Evolutionary conservation across 2,113 vertebrate species (phyloP).

Genomic region (Proterorhinus semilunaris): DNA sequence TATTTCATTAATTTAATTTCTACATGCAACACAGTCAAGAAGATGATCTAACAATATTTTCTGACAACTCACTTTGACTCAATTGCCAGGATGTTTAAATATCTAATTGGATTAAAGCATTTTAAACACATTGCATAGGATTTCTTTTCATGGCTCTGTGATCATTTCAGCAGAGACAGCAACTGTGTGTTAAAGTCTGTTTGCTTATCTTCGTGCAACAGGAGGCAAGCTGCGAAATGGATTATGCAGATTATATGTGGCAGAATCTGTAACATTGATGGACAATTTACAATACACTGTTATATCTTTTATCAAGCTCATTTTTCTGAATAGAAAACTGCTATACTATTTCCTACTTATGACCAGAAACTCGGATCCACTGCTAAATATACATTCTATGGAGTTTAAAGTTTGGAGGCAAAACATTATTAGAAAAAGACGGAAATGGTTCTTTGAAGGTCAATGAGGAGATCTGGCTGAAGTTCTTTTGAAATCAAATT

Average conservation of each 20-base stretch:
- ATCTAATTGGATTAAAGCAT: neutral
- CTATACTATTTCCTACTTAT: neutral
- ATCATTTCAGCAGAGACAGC: neutral
- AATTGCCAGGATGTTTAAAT: neutral
- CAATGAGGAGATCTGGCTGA: slow-evolving; percentile 32
- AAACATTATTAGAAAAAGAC: neutral
- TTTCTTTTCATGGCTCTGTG: neutral
- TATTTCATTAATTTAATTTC: slow-evolving; percentile 7
- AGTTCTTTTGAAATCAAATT: slow-evolving; percentile 61
- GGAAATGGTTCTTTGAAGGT: slow-evolving; percentile 22
- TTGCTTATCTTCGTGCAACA: too few species aligned
- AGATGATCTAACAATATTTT: slow-evolving; percentile 8
- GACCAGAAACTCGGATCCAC: slow-evolving; percentile 11
- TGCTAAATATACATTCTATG: neutral
- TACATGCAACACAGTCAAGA: neutral
- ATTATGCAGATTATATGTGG: neutral
- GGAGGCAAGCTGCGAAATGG: neutral
- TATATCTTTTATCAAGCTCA: neutral
- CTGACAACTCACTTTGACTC: neutral
- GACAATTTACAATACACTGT: neutral
- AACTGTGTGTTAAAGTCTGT: neutral
- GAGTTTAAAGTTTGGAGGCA: neutral
- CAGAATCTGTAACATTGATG: neutral
- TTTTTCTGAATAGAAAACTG: neutral
- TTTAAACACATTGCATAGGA: neutral